Conservation (phyloP, 2,888 invertebrate species). For the Xestia ashworthii region DNA sequence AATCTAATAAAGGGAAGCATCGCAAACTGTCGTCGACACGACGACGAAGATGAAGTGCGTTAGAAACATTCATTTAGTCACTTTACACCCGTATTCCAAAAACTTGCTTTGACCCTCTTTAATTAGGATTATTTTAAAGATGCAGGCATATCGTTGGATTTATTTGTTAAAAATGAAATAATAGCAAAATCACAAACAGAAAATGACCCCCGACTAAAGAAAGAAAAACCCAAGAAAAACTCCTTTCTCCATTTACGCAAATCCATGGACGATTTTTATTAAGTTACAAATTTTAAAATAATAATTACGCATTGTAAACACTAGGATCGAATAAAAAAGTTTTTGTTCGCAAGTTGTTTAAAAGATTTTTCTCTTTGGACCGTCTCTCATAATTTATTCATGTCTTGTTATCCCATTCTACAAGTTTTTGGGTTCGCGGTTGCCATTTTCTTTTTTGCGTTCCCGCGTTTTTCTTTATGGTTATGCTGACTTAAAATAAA, state of each 20-base stretch:
- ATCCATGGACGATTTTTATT: conserved; percentile 56
- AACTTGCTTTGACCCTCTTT: too few relatives aligned
- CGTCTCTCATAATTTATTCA: conserved; percentile 77
- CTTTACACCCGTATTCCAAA: too few relatives aligned
- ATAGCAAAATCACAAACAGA: not conserved
- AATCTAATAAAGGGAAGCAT: too few relatives aligned
- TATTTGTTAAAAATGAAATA: not conserved
- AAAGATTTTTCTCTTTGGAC: conserved; percentile 68
- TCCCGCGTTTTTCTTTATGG: conserved; percentile 51
- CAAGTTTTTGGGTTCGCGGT: conserved; percentile 64
- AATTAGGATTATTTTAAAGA: not conserved
- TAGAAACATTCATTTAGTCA: not conserved
- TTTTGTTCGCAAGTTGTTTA: conserved; percentile 64
- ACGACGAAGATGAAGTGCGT: too few relatives aligned
- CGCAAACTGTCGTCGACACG: too few relatives aligned
- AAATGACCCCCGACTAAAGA: not conserved
- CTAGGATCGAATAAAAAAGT: conserved; percentile 66
- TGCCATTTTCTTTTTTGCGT: conserved; percentile 59
- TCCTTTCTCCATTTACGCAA: conserved; percentile 46
- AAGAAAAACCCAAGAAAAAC: conserved; percentile 9
- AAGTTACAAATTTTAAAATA: conserved; percentile 63
- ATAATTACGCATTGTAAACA: conserved; percentile 68
- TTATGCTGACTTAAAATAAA: conserved; percentile 45
- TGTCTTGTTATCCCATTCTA: conserved; percentile 66
- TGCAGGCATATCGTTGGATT: not conserved